A percentile compares a stretch with the other conserved stretches of the same genome.
Conservation (phyloP, 2,797 vertebrate species). For the Hoplostethus mediterraneus region DNA sequence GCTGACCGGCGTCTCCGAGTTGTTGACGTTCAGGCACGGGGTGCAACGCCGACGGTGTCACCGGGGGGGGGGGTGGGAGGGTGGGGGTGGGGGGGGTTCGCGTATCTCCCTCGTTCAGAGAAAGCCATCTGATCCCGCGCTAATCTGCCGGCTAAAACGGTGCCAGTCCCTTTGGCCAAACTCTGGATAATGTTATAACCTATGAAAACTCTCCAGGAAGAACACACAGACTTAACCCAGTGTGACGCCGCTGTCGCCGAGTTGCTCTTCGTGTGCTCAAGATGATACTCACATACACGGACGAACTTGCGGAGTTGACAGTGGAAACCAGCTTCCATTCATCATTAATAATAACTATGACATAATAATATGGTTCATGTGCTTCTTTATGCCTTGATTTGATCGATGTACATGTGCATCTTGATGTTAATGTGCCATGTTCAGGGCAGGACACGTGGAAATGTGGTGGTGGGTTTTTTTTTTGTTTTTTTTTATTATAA, state of each 20-base stretch:
- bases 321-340: neutral
- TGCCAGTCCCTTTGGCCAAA: conserved; percentile 39
- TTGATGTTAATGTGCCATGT: conserved; percentile 15
- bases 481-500: conserved; percentile 22
- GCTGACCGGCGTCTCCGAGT: conserved; percentile 23
- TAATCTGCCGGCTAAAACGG: conserved; percentile 63
- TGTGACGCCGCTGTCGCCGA: conserved; percentile 7
- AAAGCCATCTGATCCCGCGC: conserved; percentile 62
- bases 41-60: conserved; percentile 10
- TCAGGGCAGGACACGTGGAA: conserved; percentile 43
- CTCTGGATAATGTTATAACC: conserved; percentile 42
- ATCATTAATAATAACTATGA: neutral
- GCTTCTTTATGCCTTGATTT: neutral
- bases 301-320: neutral
- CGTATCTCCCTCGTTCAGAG: conserved; percentile 49
- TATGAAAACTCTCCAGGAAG: conserved; percentile 48
- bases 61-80: conserved; percentile 8
- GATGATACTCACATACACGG: neutral
- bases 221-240: conserved; percentile 7
- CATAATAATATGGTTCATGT: neutral
- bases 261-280: conserved; percentile 1
- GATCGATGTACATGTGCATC: conserved; percentile 12
- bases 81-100: conserved; percentile 37
- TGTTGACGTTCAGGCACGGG: conserved; percentile 21
- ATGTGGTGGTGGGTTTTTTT: conserved; percentile 29